Percentiles rank a stretch among this genome's conserved stretches.
Evolutionary conservation across 1,140 invertebrate species (phyloP).

Genomic region (Brachionus calyciflorus): DNA sequence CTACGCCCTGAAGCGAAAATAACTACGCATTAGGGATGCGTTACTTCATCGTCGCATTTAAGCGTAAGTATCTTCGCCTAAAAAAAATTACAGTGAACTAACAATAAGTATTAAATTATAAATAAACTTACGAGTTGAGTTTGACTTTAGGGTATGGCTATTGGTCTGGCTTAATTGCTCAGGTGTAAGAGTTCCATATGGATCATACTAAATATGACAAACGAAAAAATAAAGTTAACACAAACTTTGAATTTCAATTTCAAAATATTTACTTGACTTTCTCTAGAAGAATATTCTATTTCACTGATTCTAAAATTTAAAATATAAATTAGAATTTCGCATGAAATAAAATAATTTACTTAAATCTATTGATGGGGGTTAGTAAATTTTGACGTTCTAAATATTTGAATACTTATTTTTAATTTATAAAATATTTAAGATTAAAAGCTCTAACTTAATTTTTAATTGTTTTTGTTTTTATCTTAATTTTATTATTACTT

Average conservation of each 20-base stretch:
- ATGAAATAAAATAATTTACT: not conserved
- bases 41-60: too few species aligned
- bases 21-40: too few species aligned
- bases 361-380: too few species aligned
- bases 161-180: conserved; percentile 3
- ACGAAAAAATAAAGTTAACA: not conserved
- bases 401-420: too few species aligned
- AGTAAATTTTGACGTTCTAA: too few species aligned
- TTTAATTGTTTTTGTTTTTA: too few species aligned
- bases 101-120: not conserved
- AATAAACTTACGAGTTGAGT: conserved; percentile 3
- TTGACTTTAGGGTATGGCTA: conserved; percentile 5
- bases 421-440: too few species aligned
- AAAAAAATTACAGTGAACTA: not conserved
- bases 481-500: too few species aligned
- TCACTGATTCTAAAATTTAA: conserved; percentile 8
- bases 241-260: not conserved
- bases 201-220: conserved; percentile 11
- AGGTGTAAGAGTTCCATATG: conserved; percentile 13
- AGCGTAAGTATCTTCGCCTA: too few species aligned
- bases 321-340: not conserved
- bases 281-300: not conserved
- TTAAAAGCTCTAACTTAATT: too few species aligned
- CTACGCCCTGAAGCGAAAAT: too few species aligned
- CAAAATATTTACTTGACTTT: conserved; percentile 3